phyloP scores from a whole-genome alignment of 1,140 invertebrate genomes.

The Philotrypesis tridentata region DNA sequence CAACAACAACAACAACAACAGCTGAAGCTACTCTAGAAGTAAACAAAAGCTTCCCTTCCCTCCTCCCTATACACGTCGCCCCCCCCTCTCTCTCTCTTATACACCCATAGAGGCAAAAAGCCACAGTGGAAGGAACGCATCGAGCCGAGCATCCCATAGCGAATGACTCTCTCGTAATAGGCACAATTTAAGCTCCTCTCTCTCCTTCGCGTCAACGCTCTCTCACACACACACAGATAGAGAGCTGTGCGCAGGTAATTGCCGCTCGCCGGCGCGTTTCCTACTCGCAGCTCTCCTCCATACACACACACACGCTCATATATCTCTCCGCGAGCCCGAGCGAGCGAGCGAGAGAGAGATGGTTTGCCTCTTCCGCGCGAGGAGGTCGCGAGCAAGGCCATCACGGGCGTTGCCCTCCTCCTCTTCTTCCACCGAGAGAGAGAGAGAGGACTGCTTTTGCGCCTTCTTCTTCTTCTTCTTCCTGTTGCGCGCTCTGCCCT shows the following conservation, averaged over 20 bases:
- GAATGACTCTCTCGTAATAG: constrained; percentile 35
- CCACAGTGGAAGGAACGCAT: background rate
- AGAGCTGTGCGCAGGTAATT: constrained; percentile 38
- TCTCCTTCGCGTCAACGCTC: constrained; percentile 16
- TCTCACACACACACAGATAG: background rate
- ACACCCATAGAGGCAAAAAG: too few relatives aligned
- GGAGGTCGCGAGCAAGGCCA: constrained; percentile 73
- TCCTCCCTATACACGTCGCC: too few relatives aligned
- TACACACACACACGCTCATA: background rate
- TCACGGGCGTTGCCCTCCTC: constrained; percentile 68
- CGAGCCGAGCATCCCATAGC: background rate
- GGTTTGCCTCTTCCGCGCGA: constrained; percentile 56
- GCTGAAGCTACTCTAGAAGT: background rate
- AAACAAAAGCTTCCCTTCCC: background rate
- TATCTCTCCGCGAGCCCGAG: constrained; percentile 8
- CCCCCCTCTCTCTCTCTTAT: too few relatives aligned
- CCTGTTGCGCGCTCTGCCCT: too few relatives aligned
- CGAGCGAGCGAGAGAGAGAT: background rate
- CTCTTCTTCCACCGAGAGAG: constrained; percentile 14
- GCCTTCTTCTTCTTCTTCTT: background rate
- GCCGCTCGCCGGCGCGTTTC: constrained; percentile 16
- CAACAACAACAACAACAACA: background rate
- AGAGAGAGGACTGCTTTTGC: background rate
- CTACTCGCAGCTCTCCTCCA: constrained; percentile 23
- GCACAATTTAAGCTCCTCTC: constrained; percentile 25